These are phyloP conservation scores for Heliconius ismenius DNA, from an alignment of 2,888 invertebrate genomes.

Conservation along the genomic window DNA sequence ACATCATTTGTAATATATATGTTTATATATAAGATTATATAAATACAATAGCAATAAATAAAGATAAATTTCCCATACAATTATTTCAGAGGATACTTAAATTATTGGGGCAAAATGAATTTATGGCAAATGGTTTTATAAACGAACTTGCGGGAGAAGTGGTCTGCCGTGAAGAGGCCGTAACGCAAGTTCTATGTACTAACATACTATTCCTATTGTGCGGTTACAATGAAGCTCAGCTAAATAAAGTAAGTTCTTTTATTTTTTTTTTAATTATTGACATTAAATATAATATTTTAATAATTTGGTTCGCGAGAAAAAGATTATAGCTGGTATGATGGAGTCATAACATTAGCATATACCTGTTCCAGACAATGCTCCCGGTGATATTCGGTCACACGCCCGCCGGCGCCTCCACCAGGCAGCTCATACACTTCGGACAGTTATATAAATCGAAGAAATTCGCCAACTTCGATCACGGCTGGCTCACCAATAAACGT, in stretches of 20 bases:
- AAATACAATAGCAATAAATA: background rate
- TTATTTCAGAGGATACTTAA: conserved; percentile 63
- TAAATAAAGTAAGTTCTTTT: conserved; percentile 72
- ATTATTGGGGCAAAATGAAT: conserved; percentile 76
- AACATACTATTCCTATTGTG: conserved; percentile 84
- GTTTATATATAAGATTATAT: no score
- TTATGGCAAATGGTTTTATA: conserved; percentile 80
- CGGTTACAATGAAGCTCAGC: conserved; percentile 78
- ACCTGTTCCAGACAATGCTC: conserved; percentile 72
- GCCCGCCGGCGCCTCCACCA: conserved; percentile 76
- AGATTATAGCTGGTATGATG: no score
- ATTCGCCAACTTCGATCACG: conserved; percentile 79
- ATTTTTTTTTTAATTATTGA: background rate
- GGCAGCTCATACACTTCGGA: conserved; percentile 78
- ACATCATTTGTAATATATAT: no score
- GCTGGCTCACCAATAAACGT: conserved; percentile 65
- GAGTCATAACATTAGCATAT: background rate
- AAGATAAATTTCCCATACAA: background rate
- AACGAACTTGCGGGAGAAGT: conserved; percentile 72
- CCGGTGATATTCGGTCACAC: conserved; percentile 77
- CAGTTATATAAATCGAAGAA: conserved; percentile 72
- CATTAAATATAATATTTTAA: no score
- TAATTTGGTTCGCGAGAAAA: no score
- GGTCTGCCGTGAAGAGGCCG: conserved; percentile 75
- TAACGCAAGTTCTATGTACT: conserved; percentile 80